Percentiles rank a stretch among this genome's conserved stretches.
Conservation (phyloP, 2,113 vertebrate species). For the Megaceryle torquata region DNA sequence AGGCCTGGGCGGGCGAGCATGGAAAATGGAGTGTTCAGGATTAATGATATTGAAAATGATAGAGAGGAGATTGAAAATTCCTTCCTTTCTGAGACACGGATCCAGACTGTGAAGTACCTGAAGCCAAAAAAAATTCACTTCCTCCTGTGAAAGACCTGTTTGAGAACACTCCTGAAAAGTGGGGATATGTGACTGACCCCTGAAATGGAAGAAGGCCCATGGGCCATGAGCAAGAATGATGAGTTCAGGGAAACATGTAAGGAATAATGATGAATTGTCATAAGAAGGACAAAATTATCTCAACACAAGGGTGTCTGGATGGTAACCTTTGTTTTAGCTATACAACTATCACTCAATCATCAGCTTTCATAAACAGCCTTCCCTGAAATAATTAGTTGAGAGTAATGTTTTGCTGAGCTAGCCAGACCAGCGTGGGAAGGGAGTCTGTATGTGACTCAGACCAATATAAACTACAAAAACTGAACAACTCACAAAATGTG, state of each 20-base stretch:
- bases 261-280: not conserved
- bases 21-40: constrained; percentile 93
- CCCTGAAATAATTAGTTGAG: not conserved
- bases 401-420: not conserved
- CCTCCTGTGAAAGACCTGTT: not conserved
- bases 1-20: constrained; percentile 92
- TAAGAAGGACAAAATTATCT: not conserved
- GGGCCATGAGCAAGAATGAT: not conserved
- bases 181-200: not conserved
- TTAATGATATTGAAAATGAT: constrained; percentile 99
- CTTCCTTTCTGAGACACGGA: constrained; percentile 73
- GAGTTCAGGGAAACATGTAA: not conserved
- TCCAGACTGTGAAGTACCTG: not conserved
- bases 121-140: not conserved
- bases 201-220: not conserved
- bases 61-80: constrained; percentile 99
- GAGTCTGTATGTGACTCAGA: not conserved
- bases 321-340: not conserved
- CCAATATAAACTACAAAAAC: not conserved
- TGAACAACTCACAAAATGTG: not conserved
- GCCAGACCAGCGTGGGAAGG: not conserved
- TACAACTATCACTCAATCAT: not conserved
- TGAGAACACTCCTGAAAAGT: not conserved
- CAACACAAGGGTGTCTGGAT: not conserved
- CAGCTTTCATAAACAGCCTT: not conserved